Conservation (phyloP, 2,113 vertebrate species). For the Pitta sordida region DNA sequence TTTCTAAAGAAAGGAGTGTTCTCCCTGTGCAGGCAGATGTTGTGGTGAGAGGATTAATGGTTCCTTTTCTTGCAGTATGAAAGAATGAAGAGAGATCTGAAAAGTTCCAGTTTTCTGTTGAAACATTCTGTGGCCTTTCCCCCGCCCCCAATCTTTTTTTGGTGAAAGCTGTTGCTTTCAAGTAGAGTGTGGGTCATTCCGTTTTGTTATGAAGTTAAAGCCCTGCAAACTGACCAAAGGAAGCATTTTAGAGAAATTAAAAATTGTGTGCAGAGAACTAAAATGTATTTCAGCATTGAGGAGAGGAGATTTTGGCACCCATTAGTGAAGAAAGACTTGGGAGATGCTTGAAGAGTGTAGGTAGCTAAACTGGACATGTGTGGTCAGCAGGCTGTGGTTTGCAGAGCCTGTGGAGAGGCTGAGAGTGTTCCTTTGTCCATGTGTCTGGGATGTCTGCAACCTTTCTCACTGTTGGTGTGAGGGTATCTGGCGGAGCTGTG, state of each 20-base stretch:
- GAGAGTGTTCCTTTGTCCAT: neutral
- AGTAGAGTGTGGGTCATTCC: neutral
- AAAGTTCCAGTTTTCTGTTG: neutral
- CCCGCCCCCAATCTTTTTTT: neutral
- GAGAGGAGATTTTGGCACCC: neutral
- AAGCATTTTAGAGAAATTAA: neutral
- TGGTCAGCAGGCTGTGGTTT: neutral
- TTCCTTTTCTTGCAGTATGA: neutral
- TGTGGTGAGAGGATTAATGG: neutral
- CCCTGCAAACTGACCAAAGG: no score
- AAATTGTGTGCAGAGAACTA: neutral
- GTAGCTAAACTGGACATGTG: neutral
- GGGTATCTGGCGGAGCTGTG: rapidly evolving
- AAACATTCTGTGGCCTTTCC: neutral
- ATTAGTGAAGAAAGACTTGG: neutral
- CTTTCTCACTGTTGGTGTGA: neutral
- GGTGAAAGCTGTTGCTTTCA: neutral
- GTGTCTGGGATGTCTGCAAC: rapidly evolving
- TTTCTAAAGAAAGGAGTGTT: neutral
- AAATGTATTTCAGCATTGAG: neutral
- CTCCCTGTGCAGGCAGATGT: neutral
- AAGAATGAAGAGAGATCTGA: neutral
- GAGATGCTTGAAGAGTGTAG: neutral
- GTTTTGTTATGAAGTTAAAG: neutral
- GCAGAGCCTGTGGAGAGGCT: neutral